These are phyloP conservation scores for Mormyrus hasselquistii DNA, from an alignment of 2,797 vertebrate species.

Conservation along the genomic window DNA sequence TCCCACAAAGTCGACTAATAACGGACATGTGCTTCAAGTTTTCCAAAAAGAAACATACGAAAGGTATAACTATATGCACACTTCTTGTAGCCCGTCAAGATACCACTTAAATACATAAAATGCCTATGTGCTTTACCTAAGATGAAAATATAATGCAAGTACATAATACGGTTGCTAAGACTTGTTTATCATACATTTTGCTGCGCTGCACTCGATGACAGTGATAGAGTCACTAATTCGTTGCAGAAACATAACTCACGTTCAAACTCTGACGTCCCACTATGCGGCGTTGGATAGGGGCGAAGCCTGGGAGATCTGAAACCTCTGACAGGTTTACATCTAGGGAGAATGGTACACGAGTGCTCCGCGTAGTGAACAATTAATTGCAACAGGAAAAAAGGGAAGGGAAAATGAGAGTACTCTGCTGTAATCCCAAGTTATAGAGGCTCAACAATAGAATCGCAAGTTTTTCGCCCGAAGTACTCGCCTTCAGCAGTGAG, in stretches of 20 bases:
- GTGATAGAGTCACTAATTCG: conserved; percentile 4
- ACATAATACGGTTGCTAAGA: background rate
- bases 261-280: conserved; percentile 22
- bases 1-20: background rate
- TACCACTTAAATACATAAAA: background rate
- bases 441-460: conserved; percentile 39
- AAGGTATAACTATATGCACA: background rate
- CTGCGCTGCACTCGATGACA: background rate
- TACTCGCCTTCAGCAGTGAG: conserved; percentile 20
- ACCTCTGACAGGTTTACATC: conserved; percentile 32
- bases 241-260: conserved; percentile 16
- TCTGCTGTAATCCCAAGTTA: conserved; percentile 49
- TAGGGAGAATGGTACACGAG: conserved; percentile 23
- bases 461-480: conserved; percentile 27
- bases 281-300: conserved; percentile 7
- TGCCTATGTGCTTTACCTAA: background rate
- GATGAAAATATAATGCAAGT: background rate
- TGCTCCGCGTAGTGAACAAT: conserved; percentile 44
- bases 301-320: conserved; percentile 23
- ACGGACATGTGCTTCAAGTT: background rate
- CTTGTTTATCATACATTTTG: background rate
- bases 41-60: background rate
- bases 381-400: conserved; percentile 32
- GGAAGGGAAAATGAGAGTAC: conserved; percentile 39
- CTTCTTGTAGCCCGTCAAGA: background rate